Evolutionary conservation across 2,888 invertebrate genomes (phyloP).

Genomic region (Agrochola litura): DNA sequence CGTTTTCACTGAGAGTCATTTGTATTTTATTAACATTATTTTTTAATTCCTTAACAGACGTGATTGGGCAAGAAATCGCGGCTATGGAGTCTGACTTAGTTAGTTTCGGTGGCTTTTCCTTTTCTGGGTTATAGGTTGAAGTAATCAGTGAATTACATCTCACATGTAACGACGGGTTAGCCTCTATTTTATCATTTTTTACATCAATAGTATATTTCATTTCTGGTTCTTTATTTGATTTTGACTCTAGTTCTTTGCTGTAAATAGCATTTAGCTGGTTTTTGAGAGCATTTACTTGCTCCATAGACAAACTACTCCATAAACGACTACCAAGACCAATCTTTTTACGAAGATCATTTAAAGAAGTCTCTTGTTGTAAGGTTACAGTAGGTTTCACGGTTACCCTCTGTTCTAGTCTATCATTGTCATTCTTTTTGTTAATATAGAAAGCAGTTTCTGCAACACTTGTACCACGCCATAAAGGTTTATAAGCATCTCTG

Average conservation of each 20-base stretch:
- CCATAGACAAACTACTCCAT: constrained; percentile 96
- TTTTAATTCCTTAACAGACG: constrained; percentile 86
- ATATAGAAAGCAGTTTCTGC: constrained; percentile 94
- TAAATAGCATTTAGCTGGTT: constrained; percentile 95
- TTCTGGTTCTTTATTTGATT: constrained; percentile 80
- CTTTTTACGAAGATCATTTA: constrained; percentile 86
- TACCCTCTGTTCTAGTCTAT: constrained; percentile 76
- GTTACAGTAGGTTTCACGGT: constrained; percentile 75
- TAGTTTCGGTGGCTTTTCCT: constrained; percentile 81
- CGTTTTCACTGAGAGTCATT: constrained; percentile 91
- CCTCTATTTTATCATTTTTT: constrained; percentile 77
- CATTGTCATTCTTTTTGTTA: constrained; percentile 90
- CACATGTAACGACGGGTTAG: constrained; percentile 88
- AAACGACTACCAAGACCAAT: constrained; percentile 93
- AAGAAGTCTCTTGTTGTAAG: constrained; percentile 82
- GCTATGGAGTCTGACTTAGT: constrained; percentile 91
- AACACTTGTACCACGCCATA: constrained; percentile 96
- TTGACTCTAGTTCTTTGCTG: constrained; percentile 90
- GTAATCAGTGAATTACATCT: constrained; percentile 90
- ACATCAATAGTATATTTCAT: constrained; percentile 92
- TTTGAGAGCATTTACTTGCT: constrained; percentile 95
- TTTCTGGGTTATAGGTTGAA: constrained; percentile 80
- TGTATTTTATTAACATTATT: constrained; percentile 88
- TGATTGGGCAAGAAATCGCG: constrained; percentile 86
- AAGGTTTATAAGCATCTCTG: constrained; percentile 94